Evolutionary conservation across 2,888 invertebrate species (phyloP), one percentile per base, ranked within the genome.

Genomic region (Tetragonula carbonaria): DNA sequence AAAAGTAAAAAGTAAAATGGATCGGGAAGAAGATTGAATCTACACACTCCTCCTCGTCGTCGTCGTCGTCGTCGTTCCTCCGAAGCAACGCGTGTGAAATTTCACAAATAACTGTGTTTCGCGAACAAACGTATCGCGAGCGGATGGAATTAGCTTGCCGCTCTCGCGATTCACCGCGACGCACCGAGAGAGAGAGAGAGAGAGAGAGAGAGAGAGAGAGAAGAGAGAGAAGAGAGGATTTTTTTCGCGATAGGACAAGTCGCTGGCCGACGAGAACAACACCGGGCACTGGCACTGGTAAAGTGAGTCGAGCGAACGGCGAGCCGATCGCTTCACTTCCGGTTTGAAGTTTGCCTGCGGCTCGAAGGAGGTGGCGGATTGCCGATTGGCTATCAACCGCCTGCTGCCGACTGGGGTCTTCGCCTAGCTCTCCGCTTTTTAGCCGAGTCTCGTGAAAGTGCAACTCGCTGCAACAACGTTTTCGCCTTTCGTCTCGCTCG

Each of bases 361-460:
- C 28, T 38, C 80, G 76, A 82, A 79, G 79, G 76, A 84, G 82
- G 84, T 80, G 80, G 82, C 73, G 78, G 81, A 78, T 28, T 28
- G 75, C 66, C 74, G 76, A 57, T n/a, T 21, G 78, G 85, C 74
- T 83, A 66, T 86, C 86, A 78, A 77, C 84, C 77, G 86, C 84
- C 87, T 78, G 84, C 71, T 28, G 78, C 71, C 78, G 85, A 79
- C 74, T 71, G 71, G 28, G 71, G 28, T n/a, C 57, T n/a, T 38
- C 8, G 80, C 68, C 78, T 80, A 79, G 78, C 28, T 28, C 72
- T 62, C 66, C 59, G 59, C 70, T 86, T 89, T 82, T 87, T 83
- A 70, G 75, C 66, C 28, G 28, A 28, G 33, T 84, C 65, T 59
- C 90, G 90, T 87, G 89, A 90, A 90, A 90, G 89, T 90, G 86